Evolutionary conservation across 2,797 vertebrate species (phyloP).

Genomic region (Apogon talboti): DNA sequence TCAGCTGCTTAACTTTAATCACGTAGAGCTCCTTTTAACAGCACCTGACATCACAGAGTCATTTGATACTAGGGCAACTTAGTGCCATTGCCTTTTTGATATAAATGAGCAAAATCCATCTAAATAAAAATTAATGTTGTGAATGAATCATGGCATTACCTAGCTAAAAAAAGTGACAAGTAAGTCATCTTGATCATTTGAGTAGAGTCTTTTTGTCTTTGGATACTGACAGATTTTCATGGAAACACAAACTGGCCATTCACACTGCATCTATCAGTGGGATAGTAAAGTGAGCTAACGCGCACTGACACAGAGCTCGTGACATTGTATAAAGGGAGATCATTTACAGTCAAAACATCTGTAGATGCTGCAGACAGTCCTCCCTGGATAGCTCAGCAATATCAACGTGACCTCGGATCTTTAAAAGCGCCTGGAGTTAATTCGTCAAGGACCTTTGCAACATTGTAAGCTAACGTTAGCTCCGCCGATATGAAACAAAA

Average conservation of each 20-base stretch:
- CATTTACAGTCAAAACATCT: neutral
- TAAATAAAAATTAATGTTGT: neutral
- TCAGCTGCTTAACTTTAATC: too few relatives aligned
- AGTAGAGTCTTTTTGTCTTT: neutral
- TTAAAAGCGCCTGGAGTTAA: conserved; percentile 1
- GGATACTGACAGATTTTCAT: neutral
- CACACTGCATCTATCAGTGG: conserved; percentile 22
- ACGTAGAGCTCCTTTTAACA: neutral
- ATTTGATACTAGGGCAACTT: neutral
- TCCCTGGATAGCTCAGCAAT: neutral
- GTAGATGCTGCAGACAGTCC: neutral
- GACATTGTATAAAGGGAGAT: conserved; percentile 3
- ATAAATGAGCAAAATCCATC: neutral
- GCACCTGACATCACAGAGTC: neutral
- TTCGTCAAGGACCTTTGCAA: conserved; percentile 19
- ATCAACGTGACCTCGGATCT: conserved; percentile 28
- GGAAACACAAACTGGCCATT: conserved; percentile 4
- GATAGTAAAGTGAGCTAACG: conserved; percentile 1
- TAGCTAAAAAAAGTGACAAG: neutral
- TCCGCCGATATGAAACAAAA: neutral
- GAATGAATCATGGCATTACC: conserved; percentile 20
- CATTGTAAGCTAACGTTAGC: conserved; percentile 44
- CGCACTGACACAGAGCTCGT: conserved; percentile 6
- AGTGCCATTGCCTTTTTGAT: neutral
- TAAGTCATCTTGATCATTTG: neutral